A percentile compares a stretch with the other conserved stretches of the same genome.
Conservation (phyloP, 1,140 invertebrate genomes). For the Rhizoglyphus robini region DNA sequence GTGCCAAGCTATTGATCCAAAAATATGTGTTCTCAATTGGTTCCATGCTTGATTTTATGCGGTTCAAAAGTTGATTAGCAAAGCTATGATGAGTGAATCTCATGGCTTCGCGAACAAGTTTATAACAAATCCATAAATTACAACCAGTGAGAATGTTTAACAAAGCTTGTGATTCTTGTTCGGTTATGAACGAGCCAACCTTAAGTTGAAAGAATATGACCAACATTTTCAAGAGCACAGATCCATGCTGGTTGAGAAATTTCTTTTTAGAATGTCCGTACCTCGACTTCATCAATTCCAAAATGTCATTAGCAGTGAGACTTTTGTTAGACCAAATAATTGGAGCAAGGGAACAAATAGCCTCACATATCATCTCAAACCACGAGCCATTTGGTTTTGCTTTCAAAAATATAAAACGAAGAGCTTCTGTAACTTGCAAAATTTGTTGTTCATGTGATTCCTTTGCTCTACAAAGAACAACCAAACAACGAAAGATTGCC, state of each 20-base stretch:
- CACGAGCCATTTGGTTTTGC: neutral
- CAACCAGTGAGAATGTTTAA: slow-evolving; percentile 31
- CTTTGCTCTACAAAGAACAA: slow-evolving; percentile 43
- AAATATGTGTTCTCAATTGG: slow-evolving; percentile 72
- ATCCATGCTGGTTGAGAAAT: neutral
- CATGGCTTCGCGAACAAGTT: slow-evolving; percentile 67
- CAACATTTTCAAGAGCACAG: neutral
- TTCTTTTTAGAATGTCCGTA: neutral
- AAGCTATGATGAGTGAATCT: slow-evolving; percentile 42
- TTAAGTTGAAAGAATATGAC: slow-evolving; percentile 15
- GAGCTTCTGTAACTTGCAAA: neutral
- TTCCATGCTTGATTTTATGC: slow-evolving; percentile 23
- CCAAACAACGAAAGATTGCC: slow-evolving; percentile 46
- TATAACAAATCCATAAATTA: slow-evolving; percentile 63
- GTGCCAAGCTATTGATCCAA: slow-evolving; percentile 60
- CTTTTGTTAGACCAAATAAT: neutral
- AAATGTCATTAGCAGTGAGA: neutral
- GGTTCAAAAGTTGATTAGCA: slow-evolving; percentile 30
- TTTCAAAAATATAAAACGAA: slow-evolving; percentile 5
- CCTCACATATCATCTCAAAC: slow-evolving; percentile 6
- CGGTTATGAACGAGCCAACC: neutral
- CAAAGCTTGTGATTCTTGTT: neutral
- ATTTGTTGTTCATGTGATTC: neutral
- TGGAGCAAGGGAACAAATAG: neutral
- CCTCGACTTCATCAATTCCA: neutral